Conservation (phyloP, 2,888 invertebrate genomes). For the Cerceris ruficornis region DNA sequence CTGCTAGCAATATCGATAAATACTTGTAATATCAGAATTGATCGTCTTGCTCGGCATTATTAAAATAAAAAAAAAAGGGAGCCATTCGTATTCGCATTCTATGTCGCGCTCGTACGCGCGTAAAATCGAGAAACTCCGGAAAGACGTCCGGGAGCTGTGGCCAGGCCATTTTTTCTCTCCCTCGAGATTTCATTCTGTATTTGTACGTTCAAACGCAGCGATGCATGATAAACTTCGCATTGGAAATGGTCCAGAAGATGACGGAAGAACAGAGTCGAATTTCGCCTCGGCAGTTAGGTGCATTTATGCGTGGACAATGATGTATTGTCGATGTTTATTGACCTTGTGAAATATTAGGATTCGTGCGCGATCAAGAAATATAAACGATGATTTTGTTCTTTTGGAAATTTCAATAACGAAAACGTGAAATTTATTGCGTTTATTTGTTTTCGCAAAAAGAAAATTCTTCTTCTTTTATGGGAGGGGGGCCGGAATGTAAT, state of each 20-base stretch:
- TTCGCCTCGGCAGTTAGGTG: conserved; percentile 31
- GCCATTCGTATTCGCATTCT: conserved; percentile 33
- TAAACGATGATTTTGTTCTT: no score
- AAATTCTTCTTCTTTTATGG: no score
- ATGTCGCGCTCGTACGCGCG: conserved; percentile 13
- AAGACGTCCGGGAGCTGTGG: conserved; percentile 4
- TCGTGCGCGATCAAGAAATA: conserved; percentile 29
- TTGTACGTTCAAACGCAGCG: conserved; percentile 18
- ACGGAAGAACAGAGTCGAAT: conserved; percentile 44
- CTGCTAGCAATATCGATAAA: no score
- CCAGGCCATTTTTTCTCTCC: neutral
- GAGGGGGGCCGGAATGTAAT: no score
- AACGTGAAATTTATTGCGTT: no score
- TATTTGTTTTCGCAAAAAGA: no score
- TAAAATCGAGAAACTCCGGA: conserved; percentile 24
- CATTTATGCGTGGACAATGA: conserved; percentile 45
- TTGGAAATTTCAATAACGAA: no score
- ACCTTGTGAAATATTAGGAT: conserved; percentile 29
- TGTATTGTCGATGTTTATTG: conserved; percentile 53
- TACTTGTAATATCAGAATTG: conserved; percentile 5
- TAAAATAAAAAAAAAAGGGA: conserved; percentile 7
- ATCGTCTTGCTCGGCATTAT: conserved; percentile 31
- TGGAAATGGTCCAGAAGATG: conserved; percentile 56
- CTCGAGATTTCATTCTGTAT: conserved; percentile 15
- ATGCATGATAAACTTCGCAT: conserved; percentile 31